phyloP scores from a whole-genome alignment of 1,140 invertebrate species.

The Drosophila miranda region DNA sequence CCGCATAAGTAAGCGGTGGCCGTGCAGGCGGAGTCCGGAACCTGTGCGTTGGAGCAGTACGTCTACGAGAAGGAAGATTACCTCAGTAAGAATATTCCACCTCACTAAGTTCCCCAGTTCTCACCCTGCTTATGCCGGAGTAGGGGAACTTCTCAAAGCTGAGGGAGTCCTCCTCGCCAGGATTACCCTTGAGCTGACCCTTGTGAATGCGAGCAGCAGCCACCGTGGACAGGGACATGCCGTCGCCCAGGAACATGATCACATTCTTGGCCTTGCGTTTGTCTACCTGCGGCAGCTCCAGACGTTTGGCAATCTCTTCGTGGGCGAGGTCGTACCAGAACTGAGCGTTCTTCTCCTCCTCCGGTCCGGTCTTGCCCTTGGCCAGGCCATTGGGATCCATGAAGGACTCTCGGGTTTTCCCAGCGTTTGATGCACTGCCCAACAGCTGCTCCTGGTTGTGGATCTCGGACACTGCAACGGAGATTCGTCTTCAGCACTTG shows the following conservation, averaged over 20 bases:
- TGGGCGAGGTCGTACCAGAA: constrained; percentile 68
- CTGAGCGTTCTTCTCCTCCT: constrained; percentile 55
- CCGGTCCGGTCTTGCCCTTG: constrained; percentile 32
- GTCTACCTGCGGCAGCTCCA: constrained; percentile 34
- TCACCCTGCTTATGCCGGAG: constrained; percentile 86
- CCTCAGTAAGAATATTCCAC: neutral
- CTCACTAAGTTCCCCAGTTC: neutral
- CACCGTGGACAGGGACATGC: constrained; percentile 89
- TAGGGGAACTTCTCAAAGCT: constrained; percentile 90
- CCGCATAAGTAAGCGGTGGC: constrained; percentile 88
- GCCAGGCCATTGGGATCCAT: constrained; percentile 40
- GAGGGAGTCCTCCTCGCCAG: constrained; percentile 87
- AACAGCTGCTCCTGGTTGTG: constrained; percentile 34
- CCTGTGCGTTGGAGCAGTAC: constrained; percentile 90
- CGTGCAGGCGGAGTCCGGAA: constrained; percentile 90
- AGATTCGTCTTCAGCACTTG: no score
- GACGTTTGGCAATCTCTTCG: constrained; percentile 46
- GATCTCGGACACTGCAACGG: constrained; percentile 29
- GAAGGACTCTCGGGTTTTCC: neutral
- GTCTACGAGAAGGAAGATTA: constrained; percentile 37
- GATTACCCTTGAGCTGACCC: constrained; percentile 84
- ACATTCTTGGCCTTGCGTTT: constrained; percentile 86
- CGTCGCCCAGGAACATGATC: constrained; percentile 90
- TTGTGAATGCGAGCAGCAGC: constrained; percentile 87
- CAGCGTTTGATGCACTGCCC: neutral